These are phyloP conservation scores for Pachliopta kotzebuea DNA, from an alignment of 2,888 invertebrate species.

Conservation along the genomic window DNA sequence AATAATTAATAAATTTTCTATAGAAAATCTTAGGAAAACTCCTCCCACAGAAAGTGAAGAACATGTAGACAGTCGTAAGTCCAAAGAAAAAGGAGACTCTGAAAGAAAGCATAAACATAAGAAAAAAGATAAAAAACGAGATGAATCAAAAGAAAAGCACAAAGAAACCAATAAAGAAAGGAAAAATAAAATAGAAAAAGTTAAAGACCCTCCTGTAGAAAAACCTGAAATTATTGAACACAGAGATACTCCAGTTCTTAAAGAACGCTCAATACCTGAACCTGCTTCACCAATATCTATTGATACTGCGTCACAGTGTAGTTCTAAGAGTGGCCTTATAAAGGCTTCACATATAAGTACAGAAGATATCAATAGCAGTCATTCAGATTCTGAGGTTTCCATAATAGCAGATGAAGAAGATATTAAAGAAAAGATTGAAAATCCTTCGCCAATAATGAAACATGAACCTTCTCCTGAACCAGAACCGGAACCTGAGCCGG, in stretches of 20 bases:
- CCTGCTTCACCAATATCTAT: constrained; percentile 72
- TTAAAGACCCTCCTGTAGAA: constrained; percentile 68
- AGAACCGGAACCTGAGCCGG: constrained; percentile 45
- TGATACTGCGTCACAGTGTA: constrained; percentile 75
- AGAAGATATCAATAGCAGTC: constrained; percentile 66
- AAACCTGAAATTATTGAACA: constrained; percentile 72
- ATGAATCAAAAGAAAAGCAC: constrained; percentile 83
- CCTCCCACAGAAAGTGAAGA: constrained; percentile 66
- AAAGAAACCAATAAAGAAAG: constrained; percentile 77
- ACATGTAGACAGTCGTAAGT: constrained; percentile 58
- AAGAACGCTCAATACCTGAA: constrained; percentile 63
- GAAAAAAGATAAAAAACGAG: constrained; percentile 84
- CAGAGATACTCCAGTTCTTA: constrained; percentile 64
- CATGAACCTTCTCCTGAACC: constrained; percentile 46
- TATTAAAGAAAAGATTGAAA: constrained; percentile 59
- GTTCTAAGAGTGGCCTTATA: constrained; percentile 70
- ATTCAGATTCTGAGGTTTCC: constrained; percentile 73
- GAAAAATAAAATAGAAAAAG: constrained; percentile 79
- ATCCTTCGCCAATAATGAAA: constrained; percentile 58
- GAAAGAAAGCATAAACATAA: constrained; percentile 82
- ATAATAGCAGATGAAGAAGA: constrained; percentile 68
- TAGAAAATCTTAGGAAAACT: constrained; percentile 73
- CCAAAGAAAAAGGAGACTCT: constrained; percentile 74
- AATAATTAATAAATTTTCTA: constrained; percentile 67
- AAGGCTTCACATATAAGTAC: constrained; percentile 57